These are phyloP conservation scores for Penelope pileata DNA, from an alignment of 2,113 vertebrate genomes.

Conservation along the genomic window DNA sequence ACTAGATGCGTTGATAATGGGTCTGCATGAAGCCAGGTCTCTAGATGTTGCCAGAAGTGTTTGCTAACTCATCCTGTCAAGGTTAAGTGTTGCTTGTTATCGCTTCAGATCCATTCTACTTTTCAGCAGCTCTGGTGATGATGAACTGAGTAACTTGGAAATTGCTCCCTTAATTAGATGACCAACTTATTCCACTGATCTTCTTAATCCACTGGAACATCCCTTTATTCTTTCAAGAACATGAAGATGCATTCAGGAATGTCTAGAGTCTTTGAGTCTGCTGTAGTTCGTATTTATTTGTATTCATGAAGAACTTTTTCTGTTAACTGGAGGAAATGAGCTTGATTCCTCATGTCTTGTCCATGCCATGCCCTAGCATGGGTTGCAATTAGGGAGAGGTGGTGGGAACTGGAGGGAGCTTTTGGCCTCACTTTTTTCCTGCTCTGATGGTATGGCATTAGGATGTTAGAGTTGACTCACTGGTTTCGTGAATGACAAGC, in stretches of 20 bases:
- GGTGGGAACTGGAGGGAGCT: background rate
- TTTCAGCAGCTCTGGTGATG: background rate
- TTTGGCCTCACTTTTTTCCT: conserved; percentile 1
- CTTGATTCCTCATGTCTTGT: background rate
- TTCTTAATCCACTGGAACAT: background rate
- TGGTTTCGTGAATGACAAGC: background rate
- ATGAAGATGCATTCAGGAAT: background rate
- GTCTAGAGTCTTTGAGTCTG: background rate
- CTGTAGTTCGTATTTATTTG: background rate
- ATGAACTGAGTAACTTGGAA: background rate
- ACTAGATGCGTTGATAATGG: background rate
- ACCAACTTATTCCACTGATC: background rate
- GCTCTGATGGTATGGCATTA: background rate
- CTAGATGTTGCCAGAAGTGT: background rate
- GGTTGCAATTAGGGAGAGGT: background rate
- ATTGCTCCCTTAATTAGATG: background rate
- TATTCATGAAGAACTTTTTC: background rate
- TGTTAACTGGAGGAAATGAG: background rate
- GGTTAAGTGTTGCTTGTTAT: background rate
- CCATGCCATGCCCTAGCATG: background rate
- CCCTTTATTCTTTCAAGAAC: background rate
- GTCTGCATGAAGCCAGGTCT: background rate
- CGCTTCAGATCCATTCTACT: background rate
- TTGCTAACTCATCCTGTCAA: background rate
- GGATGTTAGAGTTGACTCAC: conserved; percentile 13